Percentiles rank a stretch among this genome's conserved stretches.
phyloP scores from a whole-genome alignment of 2,113 vertebrate species.

The Vidua macroura region DNA sequence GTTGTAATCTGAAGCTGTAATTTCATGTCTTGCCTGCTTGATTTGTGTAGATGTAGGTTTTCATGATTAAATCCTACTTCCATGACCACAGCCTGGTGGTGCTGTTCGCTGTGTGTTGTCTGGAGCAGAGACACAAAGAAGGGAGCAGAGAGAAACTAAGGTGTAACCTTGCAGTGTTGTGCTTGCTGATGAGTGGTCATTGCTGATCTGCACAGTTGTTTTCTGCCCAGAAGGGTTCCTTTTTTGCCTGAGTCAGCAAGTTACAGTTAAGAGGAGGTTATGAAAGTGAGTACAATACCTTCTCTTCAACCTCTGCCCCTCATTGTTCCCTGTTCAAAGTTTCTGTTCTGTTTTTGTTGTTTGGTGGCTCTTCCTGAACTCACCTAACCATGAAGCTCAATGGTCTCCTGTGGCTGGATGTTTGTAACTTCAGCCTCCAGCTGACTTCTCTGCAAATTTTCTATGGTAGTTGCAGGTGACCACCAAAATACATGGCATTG shows the following conservation, averaged over 20 bases:
- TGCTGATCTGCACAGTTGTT: not conserved
- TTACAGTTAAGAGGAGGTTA: not conserved
- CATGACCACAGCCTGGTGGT: too few species aligned
- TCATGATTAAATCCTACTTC: not conserved
- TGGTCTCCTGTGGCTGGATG: not conserved
- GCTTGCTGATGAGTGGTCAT: not conserved
- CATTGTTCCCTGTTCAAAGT: not conserved
- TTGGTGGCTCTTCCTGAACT: not conserved
- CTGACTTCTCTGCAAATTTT: not conserved
- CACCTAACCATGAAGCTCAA: not conserved
- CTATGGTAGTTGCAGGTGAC: not conserved
- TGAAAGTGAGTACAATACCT: not conserved
- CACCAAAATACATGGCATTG: not conserved
- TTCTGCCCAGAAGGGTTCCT: not conserved
- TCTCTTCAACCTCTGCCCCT: not conserved
- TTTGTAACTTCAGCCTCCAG: not conserved
- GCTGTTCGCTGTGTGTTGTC: not conserved
- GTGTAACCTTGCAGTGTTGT: not conserved
- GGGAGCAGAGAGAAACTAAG: not conserved
- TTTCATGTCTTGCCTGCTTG: not conserved
- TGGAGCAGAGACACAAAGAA: not conserved
- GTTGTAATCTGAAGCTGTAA: not conserved
- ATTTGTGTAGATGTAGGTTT: not conserved
- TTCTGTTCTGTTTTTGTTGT: not conserved
- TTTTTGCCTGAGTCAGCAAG: not conserved